phyloP scores from a whole-genome alignment of 2,797 vertebrate genomes.

The Amniataba percoides region DNA sequence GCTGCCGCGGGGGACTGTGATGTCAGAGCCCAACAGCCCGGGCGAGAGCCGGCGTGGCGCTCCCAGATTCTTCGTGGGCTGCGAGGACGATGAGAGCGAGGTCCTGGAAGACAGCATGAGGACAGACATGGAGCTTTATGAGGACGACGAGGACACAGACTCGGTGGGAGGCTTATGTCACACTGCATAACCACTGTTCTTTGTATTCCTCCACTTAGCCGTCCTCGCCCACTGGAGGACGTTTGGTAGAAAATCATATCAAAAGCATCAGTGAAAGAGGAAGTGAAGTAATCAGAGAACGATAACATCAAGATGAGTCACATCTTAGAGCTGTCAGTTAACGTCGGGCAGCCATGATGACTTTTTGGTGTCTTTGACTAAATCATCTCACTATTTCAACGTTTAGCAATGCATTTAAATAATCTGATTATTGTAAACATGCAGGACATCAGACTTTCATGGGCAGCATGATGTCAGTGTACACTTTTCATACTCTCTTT shows the following conservation, averaged over 20 bases:
- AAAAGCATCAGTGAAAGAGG: neutral
- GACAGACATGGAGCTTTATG: slow-evolving; percentile 95
- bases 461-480: too few relatives aligned
- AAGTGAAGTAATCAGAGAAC: neutral
- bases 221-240: neutral
- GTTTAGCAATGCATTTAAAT: neutral
- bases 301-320: neutral
- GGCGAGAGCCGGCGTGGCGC: slow-evolving; percentile 90
- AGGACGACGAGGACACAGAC: slow-evolving; percentile 92
- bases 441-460: neutral
- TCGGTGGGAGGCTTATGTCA: slow-evolving; percentile 81
- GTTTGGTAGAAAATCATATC: neutral
- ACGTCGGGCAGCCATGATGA: neutral
- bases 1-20: slow-evolving; percentile 90
- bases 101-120: slow-evolving; percentile 88
- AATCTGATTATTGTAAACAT: neutral
- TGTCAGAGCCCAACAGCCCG: slow-evolving; percentile 95
- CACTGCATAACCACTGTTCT: too few relatives aligned
- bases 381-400: neutral
- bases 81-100: slow-evolving; percentile 97
- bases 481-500: too few relatives aligned
- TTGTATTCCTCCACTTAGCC: neutral
- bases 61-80: slow-evolving; percentile 98
- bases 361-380: neutral
- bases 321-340: neutral